Evolutionary conservation across 2,888 invertebrate species (phyloP).

Genomic region (Drosophila anceps): DNA sequence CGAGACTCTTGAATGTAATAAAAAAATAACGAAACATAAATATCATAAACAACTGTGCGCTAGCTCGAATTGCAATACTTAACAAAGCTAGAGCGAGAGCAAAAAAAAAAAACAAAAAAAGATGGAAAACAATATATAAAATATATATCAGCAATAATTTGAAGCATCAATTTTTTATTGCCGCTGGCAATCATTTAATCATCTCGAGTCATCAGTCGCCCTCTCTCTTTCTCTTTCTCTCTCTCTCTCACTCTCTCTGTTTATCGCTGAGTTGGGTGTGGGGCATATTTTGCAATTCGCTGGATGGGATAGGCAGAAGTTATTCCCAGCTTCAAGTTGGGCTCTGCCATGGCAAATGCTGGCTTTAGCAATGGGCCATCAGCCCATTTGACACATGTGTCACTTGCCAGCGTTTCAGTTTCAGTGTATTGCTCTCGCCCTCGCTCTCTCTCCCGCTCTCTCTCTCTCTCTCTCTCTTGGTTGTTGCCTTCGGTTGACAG

Average conservation of each 20-base stretch:
- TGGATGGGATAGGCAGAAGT: background rate
- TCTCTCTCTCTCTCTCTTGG: background rate
- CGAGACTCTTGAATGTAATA: slow-evolving; percentile 25
- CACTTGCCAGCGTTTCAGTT: slow-evolving; percentile 74
- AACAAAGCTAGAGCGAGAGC: background rate
- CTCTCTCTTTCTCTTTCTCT: background rate
- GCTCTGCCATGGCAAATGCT: slow-evolving; percentile 49
- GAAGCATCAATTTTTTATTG: slow-evolving; percentile 76
- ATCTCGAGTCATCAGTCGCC: slow-evolving; percentile 76
- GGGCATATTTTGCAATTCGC: slow-evolving; percentile 7
- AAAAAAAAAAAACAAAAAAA: background rate
- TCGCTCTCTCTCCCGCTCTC: background rate
- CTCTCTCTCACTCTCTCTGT: slow-evolving; percentile 1
- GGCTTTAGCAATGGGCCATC: slow-evolving; percentile 49
- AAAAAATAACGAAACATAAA: slow-evolving; percentile 40
- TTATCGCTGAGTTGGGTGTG: slow-evolving; percentile 9
- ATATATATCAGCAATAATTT: slow-evolving; percentile 77
- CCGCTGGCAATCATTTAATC: slow-evolving; percentile 78
- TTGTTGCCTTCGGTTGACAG: slow-evolving; percentile 64
- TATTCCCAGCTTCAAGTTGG: slow-evolving; percentile 7
- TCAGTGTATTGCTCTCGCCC: slow-evolving; percentile 14
- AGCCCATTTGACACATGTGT: slow-evolving; percentile 79
- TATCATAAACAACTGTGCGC: slow-evolving; percentile 25
- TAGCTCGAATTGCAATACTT: slow-evolving; percentile 1
- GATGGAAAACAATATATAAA: slow-evolving; percentile 5